These are phyloP conservation scores for Tillus elongatus DNA, from an alignment of 2,888 invertebrate genomes.

Conservation along the genomic window DNA sequence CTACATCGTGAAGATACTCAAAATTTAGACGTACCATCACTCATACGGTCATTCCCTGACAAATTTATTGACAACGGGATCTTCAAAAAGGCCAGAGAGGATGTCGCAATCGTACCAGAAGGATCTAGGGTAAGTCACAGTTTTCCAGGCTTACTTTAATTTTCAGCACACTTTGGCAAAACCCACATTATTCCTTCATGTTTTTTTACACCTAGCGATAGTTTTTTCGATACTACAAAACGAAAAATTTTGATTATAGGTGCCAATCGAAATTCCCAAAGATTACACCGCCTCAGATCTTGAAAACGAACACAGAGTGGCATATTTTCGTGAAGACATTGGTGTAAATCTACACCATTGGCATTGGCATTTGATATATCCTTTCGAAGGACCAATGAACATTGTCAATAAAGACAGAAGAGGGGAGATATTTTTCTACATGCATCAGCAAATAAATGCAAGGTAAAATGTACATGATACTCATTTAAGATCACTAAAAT, in stretches of 20 bases:
- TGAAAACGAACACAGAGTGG: conserved; percentile 70
- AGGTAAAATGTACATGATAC: too few relatives aligned
- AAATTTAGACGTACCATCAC: conserved; percentile 59
- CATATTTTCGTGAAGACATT: conserved; percentile 79
- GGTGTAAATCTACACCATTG: conserved; percentile 83
- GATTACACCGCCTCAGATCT: conserved; percentile 67
- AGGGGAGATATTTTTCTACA: conserved; percentile 72
- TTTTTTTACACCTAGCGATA: too few relatives aligned
- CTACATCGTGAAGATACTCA: conserved; percentile 65
- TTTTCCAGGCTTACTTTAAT: too few relatives aligned
- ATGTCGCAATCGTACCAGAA: conserved; percentile 51
- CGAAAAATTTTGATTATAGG: too few relatives aligned
- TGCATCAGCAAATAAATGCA: conserved; percentile 61
- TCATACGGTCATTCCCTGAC: conserved; percentile 71
- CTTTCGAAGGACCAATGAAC: conserved; percentile 53
- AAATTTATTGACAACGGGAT: conserved; percentile 71
- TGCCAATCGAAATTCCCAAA: conserved; percentile 57
- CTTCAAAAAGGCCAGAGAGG: conserved; percentile 60
- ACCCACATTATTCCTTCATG: too few relatives aligned
- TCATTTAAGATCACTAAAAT: too few relatives aligned
- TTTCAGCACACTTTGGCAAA: too few relatives aligned
- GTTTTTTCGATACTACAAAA: too few relatives aligned
- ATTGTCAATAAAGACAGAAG: conserved; percentile 68
- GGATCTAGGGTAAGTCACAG: conserved; percentile 53
- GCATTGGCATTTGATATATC: conserved; percentile 88